These are phyloP conservation scores for Capricornis sumatraensis DNA, from an alignment of 2,113 vertebrate genomes.

Conservation along the genomic window DNA sequence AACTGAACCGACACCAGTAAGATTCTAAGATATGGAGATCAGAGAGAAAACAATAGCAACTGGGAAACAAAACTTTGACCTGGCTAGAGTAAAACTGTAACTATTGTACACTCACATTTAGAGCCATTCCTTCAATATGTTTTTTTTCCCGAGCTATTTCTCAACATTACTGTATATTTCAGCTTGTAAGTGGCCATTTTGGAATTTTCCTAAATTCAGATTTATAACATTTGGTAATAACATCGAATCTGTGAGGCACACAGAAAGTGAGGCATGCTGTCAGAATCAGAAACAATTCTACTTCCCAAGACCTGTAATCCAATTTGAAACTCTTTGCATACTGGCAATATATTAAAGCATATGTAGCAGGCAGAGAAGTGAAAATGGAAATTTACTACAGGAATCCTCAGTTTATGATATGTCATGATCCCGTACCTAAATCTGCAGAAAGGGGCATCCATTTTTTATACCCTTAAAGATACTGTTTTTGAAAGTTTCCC, in stretches of 20 bases:
- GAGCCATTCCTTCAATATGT: neutral
- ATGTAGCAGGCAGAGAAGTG: neutral
- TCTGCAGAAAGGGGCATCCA: neutral
- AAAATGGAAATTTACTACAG: neutral
- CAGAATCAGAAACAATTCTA: neutral
- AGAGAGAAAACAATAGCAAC: neutral
- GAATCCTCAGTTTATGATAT: neutral
- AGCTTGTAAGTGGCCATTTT: neutral
- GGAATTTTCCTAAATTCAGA: conserved; percentile 7
- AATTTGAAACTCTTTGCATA: neutral
- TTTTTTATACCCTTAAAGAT: neutral
- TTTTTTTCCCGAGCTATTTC: conserved; percentile 4
- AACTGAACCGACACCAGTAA: neutral
- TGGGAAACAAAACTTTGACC: neutral
- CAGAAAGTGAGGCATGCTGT: neutral
- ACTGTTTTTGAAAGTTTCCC: neutral
- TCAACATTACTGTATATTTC: neutral
- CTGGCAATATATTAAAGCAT: neutral
- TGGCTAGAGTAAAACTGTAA: neutral
- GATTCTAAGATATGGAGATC: neutral
- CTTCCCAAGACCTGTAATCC: conserved; percentile 18
- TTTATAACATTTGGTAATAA: neutral
- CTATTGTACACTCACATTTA: neutral
- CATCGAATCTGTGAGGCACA: neutral
- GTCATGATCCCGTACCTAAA: neutral